Base-by-base conservation (phyloP, 2,888 invertebrate genomes). In the Apeira syringaria region DNA sequence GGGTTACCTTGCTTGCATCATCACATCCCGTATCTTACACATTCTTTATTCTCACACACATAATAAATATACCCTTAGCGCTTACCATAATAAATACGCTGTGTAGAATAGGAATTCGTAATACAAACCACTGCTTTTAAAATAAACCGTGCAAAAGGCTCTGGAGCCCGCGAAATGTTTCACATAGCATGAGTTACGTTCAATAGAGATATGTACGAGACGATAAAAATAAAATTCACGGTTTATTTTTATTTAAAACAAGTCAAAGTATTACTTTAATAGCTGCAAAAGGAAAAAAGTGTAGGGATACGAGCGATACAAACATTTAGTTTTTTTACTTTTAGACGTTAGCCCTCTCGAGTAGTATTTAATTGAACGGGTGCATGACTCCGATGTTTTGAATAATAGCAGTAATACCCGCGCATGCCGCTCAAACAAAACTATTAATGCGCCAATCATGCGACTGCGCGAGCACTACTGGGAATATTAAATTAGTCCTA, bases 61-160 rank as follows among this genome's bases (percentile, higher is more conserved):
- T 39, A 40, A 26, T 45, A 45, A 49, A 50, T 47, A 50, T 27
- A n/a, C n/a, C n/a, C n/a, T n/a, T n/a, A n/a, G n/a, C n/a, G n/a
- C n/a, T n/a, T n/a, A n/a, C n/a, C n/a, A n/a, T n/a, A n/a, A n/a
- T n/a, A n/a, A n/a, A n/a, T n/a, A n/a, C n/a, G n/a, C n/a, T n/a
- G n/a, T n/a, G n/a, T n/a, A n/a, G n/a, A n/a, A 54, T 74, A 65
- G 69, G 70, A 67, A 61, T 68, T 65, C 64, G 64, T 64, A 72
- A 71, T 76, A 82, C 81, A 81, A 80, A 77, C 75, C 55, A 76
- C 61, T 74, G 80, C 84, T 85, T 83, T 85, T 82, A 83, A 80
- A 77, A 73, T 63, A 68, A 64, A 67, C 67, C 65, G 60, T 62
- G 64, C 68, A 68, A 68, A 59, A 72, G 68, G 70, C 76, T 64